Percentiles rank a stretch among this genome's conserved stretches.
phyloP scores from a whole-genome alignment of 2,888 invertebrate genomes.

The Amphipoea oculea region DNA sequence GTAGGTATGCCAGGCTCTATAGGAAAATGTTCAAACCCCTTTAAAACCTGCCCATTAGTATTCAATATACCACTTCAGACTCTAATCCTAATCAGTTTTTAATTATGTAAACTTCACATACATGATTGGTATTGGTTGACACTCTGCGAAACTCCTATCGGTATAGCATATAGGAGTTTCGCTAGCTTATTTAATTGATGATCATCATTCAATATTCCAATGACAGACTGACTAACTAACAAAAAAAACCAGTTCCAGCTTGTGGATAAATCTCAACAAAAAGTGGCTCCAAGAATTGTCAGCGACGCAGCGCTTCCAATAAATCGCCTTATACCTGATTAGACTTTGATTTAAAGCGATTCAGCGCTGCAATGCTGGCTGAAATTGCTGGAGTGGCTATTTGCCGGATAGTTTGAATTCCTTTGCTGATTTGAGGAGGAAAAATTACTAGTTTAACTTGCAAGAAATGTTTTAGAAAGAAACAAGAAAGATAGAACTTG shows the following conservation, averaged over 20 bases:
- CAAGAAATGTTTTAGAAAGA: constrained; percentile 17
- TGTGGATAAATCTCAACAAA: constrained; percentile 23
- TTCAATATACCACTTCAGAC: no score
- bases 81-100: no score
- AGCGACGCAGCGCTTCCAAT: constrained; percentile 56
- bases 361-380: constrained; percentile 46
- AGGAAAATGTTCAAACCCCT: no score
- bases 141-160: no score
- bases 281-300: constrained; percentile 41
- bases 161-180: background rate
- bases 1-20: no score
- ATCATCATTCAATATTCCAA: background rate
- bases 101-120: no score
- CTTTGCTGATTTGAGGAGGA: constrained; percentile 30
- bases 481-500: background rate
- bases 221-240: background rate
- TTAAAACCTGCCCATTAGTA: no score
- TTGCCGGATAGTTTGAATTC: constrained; percentile 38
- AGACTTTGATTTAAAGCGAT: constrained; percentile 65
- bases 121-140: no score
- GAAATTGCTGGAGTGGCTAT: constrained; percentile 51
- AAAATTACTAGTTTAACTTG: constrained; percentile 36
- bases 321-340: constrained; percentile 63
- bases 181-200: background rate
- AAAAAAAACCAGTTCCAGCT: background rate